Evolutionary conservation across 2,888 invertebrate species (phyloP), one percentile per base, ranked within the genome.

Genomic region (Thereva nobilitata): DNA sequence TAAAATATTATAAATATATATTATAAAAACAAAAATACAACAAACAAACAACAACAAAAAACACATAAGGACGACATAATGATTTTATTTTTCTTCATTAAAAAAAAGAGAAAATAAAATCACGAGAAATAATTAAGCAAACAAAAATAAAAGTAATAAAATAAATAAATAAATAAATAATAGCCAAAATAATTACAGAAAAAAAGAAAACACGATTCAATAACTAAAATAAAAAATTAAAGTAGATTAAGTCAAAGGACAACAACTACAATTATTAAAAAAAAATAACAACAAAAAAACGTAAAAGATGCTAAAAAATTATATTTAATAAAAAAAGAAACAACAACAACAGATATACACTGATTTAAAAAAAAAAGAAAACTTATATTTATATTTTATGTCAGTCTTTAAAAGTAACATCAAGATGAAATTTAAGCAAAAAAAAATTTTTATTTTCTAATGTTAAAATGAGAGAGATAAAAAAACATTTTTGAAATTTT

Each of bases 401-500:
- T 53, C 53, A 53, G 53, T 53, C 53, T 8, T 38, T 23, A n/a
- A 47, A 47, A 12, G 12, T 59, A 59, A 44, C 47, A 37, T 23
- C 23, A 41, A 59, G 9, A 47, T 37, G 37, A 45, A 59, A 34
- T 9, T n/a, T 47, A 47, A 59, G 35, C 37, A 37, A 47, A 5
- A 47, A 37, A 59, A 59, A 47, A 10, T 55, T 55, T 50, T 40
- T 50, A 50, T 61, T 50, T 61, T 40, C 50, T 61, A 45, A 23
- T 23, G 23, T 23, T 23, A 23, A 23, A 23, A 23, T 23, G 23
- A 23, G 23, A 50, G 50, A 41, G 50, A 50, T 61, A 61, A 61
- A 50, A 40, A 23, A 61, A 61, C 49, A 61, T 49, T 12, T 50
- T 12, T 61, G 61, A 61, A 61, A 50, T 61, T 61, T 61, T 61